Conservation (phyloP, 2,113 vertebrate species). For the Octodon degus region DNA sequence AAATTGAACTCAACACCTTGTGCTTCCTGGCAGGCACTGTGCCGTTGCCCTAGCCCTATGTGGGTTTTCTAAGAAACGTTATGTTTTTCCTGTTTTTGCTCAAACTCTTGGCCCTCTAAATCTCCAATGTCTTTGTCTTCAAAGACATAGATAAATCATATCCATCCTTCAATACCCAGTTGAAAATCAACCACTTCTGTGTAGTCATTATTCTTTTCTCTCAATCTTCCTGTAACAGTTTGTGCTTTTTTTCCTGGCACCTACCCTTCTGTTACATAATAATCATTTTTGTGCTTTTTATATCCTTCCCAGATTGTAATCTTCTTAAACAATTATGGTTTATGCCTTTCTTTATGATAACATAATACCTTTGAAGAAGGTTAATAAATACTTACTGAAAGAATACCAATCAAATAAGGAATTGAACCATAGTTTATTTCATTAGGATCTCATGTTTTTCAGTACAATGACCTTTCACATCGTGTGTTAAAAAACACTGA, state of each 20-base stretch:
- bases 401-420: neutral
- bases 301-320: neutral
- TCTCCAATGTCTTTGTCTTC: constrained; percentile 38
- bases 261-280: neutral
- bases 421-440: constrained; percentile 14
- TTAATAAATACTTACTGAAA: constrained; percentile 57
- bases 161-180: neutral
- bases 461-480: constrained; percentile 44
- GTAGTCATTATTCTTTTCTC: constrained; percentile 18
- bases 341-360: constrained; percentile 35
- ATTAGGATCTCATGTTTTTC: neutral
- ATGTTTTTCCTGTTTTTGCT: constrained; percentile 40
- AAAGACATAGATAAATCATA: constrained; percentile 7
- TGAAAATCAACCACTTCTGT: neutral
- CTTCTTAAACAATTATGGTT: constrained; percentile 5
- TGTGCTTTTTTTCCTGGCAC: constrained; percentile 6
- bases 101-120: constrained; percentile 4
- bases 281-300: constrained; percentile 61
- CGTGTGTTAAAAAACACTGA: constrained; percentile 22
- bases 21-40: no score
- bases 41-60: neutral
- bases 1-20: no score
- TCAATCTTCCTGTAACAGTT: neutral
- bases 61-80: constrained; percentile 53
- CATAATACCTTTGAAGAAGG: constrained; percentile 41